Evolutionary conservation across 2,797 vertebrate species (phyloP).

Genomic region (Sebastes jordani): DNA sequence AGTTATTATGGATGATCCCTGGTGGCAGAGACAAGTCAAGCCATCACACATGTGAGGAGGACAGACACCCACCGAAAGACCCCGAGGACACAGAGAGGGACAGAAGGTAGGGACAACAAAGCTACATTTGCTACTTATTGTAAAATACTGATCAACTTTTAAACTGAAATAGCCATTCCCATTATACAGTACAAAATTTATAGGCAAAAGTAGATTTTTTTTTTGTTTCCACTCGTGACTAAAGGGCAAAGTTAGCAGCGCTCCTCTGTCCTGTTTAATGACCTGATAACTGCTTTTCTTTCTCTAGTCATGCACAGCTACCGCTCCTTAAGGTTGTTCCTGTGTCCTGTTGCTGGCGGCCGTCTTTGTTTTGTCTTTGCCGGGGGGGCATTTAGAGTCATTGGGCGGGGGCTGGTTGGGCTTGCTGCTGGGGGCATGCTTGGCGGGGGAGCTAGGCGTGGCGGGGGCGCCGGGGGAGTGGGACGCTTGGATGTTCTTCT

Average conservation of each 20-base stretch:
- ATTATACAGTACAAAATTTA: slow-evolving; percentile 84
- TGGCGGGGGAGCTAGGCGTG: slow-evolving; percentile 92
- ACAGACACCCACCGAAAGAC: slow-evolving; percentile 53
- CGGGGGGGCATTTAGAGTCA: slow-evolving; percentile 90
- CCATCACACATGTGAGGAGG: slow-evolving; percentile 72
- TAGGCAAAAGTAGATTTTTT: slow-evolving; percentile 77
- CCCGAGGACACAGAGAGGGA: slow-evolving; percentile 41
- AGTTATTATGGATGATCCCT: slow-evolving; percentile 97
- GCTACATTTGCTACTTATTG: slow-evolving; percentile 85
- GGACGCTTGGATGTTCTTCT: slow-evolving; percentile 96
- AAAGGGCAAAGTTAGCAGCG: slow-evolving; percentile 59
- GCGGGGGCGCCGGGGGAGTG: slow-evolving; percentile 89
- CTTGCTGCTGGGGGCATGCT: slow-evolving; percentile 92
- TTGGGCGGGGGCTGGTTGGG: slow-evolving; percentile 89
- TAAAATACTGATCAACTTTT: slow-evolving; percentile 80
- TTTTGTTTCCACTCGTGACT: slow-evolving; percentile 35
- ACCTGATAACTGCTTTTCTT: slow-evolving; percentile 48
- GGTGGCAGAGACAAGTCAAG: slow-evolving; percentile 95
- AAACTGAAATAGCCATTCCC: slow-evolving; percentile 83
- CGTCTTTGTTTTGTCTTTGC: slow-evolving; percentile 94
- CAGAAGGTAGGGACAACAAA: slow-evolving; percentile 43
- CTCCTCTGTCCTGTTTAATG: slow-evolving; percentile 27
- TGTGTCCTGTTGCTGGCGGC: slow-evolving; percentile 90
- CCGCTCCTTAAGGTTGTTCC: slow-evolving; percentile 88
- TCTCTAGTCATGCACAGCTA: slow-evolving; percentile 75